These are phyloP conservation scores for Menidia menidia DNA, from an alignment of 2,797 vertebrate genomes.

Conservation along the genomic window DNA sequence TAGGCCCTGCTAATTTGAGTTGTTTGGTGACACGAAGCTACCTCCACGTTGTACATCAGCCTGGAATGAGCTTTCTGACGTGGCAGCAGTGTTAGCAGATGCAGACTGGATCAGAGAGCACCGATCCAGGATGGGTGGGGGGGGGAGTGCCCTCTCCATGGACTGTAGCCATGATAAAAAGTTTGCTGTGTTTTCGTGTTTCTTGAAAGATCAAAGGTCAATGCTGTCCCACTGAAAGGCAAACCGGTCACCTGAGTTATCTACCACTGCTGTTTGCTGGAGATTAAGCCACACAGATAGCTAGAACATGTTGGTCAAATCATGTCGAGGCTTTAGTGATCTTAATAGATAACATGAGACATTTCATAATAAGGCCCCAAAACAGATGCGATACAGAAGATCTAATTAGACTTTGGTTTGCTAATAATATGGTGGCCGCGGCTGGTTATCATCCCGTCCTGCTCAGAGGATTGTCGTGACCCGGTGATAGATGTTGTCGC, in stretches of 20 bases:
- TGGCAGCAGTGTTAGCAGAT: constrained; percentile 39
- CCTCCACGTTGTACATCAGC: neutral
- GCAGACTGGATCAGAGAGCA: too few species aligned
- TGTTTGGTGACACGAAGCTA: neutral
- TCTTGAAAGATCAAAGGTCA: constrained; percentile 48
- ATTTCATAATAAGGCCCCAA: neutral
- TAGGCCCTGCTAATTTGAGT: constrained; percentile 15
- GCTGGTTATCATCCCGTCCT: neutral
- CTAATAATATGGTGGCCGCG: neutral
- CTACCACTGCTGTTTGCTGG: constrained; percentile 2
- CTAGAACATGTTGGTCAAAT: neutral
- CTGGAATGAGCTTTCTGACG: constrained; percentile 48
- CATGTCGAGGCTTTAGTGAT: too few species aligned
- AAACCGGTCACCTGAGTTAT: neutral
- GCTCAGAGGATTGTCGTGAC: too few species aligned
- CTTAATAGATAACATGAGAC: neutral
- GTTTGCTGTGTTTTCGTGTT: neutral
- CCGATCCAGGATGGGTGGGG: neutral
- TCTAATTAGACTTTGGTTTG: neutral
- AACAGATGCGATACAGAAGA: neutral
- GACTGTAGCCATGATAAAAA: neutral
- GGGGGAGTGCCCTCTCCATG: neutral
- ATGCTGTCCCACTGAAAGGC: neutral
- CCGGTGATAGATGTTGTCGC: too few species aligned
- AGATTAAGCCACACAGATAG: constrained; percentile 1